Evolutionary conservation across 2,797 vertebrate species (phyloP).

Genomic region (Chiroxiphia lanceolata): DNA sequence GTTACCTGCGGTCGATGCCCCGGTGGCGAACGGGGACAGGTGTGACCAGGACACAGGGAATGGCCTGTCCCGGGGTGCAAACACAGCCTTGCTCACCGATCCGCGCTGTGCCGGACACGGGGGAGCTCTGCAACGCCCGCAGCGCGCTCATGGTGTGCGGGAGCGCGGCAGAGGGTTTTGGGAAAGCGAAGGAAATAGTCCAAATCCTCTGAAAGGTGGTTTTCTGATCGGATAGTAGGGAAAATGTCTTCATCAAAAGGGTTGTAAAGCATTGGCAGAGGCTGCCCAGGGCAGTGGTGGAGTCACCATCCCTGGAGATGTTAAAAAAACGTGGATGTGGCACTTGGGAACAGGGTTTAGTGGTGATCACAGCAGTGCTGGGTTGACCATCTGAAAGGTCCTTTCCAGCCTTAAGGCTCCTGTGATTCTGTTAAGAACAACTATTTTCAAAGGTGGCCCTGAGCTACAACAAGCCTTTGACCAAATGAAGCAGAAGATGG

Average conservation of each 20-base stretch:
- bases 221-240: background rate
- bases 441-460: background rate
- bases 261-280: background rate
- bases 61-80: too few relatives aligned
- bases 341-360: background rate
- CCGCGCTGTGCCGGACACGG: background rate
- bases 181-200: too few relatives aligned
- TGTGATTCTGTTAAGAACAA: background rate
- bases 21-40: too few relatives aligned
- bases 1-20: background rate
- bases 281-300: background rate
- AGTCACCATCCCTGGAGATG: background rate
- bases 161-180: fast-evolving
- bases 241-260: background rate
- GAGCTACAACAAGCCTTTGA: background rate
- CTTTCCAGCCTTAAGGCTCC: background rate
- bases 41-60: too few relatives aligned
- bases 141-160: background rate
- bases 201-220: background rate
- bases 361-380: background rate
- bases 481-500: background rate
- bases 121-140: background rate
- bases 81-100: background rate
- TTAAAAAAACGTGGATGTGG: background rate
- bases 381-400: background rate